Base-by-base conservation (phyloP, 2,888 invertebrate species). In the Lathronympha strigana region DNA sequence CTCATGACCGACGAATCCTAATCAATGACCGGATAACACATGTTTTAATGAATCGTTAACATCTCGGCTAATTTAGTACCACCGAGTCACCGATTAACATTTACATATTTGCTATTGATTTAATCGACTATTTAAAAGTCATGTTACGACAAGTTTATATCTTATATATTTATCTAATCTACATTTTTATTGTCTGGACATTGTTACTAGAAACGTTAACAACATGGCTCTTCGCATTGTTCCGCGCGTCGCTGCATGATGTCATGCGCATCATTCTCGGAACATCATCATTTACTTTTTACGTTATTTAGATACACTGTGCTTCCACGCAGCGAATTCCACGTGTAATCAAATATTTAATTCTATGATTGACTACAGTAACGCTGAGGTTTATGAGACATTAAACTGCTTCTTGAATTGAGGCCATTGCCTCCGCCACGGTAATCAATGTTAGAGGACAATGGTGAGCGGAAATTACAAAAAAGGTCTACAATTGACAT, bases 171-270 rank as follows among this genome's bases (percentile, higher is more conserved):
- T 69, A 71, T 79, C 77, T 71, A 70, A 81, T 83, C 81, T 76
- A 73, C 79, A 77, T 79, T 80, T 77, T 80, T 80, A 79, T 81
- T 81, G 79, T 76, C 68, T 73, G 51, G 69, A 70, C 76, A 82
- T 85, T 85, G 83, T 84, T 82, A 77, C 80, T 71, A 66, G 73
- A 77, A 76, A 71, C 75, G 81, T 80, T 83, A 80, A 76, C 79
- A 80, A 76, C 79, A 77, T 76, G 76, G 75, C 76, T 80, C 77
- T 81, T 79, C 76, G 77, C 82, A 82, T 83, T 82, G 81, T 82
- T 80, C 72, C 79, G 73, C 70, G 71, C 75, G 76, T 72, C 78
- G 78, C 74, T 75, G 64, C 70, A 76, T 84, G 83, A 85, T 83
- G 81, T 83, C 84, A 87, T 80, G 74, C 70, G 73, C 69, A 72